Conservation (phyloP, 2,113 vertebrate species). For the Gymnobelideus leadbeateri region DNA sequence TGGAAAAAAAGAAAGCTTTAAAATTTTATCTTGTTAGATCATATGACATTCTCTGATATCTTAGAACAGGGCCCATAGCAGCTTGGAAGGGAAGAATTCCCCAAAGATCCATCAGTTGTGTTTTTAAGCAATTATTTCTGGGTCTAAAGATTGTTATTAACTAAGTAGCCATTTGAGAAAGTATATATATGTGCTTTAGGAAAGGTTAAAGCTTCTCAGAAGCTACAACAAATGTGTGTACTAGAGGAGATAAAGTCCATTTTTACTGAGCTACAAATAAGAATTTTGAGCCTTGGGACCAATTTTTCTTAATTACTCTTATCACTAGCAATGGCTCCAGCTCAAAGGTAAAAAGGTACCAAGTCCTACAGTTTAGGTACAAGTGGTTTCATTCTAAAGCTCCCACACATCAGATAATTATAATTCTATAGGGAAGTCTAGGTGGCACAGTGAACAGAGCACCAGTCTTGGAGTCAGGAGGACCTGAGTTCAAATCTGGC, state of each 20-base stretch:
- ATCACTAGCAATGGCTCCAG: background rate
- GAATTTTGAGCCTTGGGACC: background rate
- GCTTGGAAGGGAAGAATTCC: background rate
- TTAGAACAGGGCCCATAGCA: background rate
- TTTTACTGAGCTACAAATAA: background rate
- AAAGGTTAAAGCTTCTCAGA: background rate
- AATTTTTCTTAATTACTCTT: background rate
- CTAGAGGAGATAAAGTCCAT: background rate
- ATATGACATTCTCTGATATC: background rate
- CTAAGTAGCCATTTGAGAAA: background rate
- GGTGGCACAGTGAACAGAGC: too few species aligned
- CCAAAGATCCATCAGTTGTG: rapidly evolving
- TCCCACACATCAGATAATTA: slow-evolving; percentile 51
- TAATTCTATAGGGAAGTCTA: slow-evolving; percentile 45
- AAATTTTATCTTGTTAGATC: rapidly evolving
- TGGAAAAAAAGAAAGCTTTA: background rate
- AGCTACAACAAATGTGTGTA: background rate
- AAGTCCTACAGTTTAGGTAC: slow-evolving; percentile 46
- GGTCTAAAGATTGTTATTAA: background rate
- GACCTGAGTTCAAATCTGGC: too few species aligned
- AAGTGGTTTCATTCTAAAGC: slow-evolving; percentile 25
- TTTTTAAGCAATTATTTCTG: background rate
- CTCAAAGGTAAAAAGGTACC: slow-evolving; percentile 49
- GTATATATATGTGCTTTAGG: background rate
- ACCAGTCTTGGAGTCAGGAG: too few species aligned